A percentile compares a stretch with the other conserved stretches of the same genome.
These are phyloP conservation scores for Acanthosepion pharaonis DNA, from an alignment of 2,888 invertebrate species.

Conservation along the genomic window DNA sequence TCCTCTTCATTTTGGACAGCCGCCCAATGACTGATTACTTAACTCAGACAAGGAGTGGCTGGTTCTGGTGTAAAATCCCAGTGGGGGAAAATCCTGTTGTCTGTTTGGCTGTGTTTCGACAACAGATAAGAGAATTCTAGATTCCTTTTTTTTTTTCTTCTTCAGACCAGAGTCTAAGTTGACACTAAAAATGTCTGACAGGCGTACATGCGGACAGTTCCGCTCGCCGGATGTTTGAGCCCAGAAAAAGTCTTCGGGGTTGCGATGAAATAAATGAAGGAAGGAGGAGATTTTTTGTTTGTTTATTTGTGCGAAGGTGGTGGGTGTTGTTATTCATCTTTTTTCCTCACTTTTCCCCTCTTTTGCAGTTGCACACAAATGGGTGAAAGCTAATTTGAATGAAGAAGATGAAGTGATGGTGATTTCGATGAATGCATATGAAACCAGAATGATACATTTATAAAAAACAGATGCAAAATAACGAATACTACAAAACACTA, in stretches of 20 bases:
- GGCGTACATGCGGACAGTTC: neutral
- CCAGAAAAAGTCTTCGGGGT: neutral
- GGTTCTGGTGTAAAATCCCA: neutral
- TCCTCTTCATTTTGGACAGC: neutral
- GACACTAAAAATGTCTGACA: constrained; percentile 33
- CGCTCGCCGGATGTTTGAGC: neutral
- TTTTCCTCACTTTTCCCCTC: too few species aligned
- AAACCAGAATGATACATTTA: too few species aligned
- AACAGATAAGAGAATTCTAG: neutral
- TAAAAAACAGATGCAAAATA: too few species aligned
- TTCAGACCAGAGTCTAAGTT: neutral
- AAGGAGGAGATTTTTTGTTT: neutral
- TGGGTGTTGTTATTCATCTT: neutral
- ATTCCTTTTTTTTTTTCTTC: neutral
- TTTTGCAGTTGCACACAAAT: too few species aligned
- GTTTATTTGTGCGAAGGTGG: neutral
- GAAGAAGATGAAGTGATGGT: too few species aligned
- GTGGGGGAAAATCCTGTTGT: neutral
- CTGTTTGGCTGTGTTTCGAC: neutral
- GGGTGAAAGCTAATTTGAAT: too few species aligned
- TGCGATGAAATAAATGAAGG: neutral
- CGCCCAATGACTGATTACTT: neutral
- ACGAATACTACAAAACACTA: too few species aligned
- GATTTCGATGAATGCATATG: too few species aligned
- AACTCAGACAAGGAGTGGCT: neutral